Evolutionary conservation across 2,113 vertebrate species (phyloP), one percentile per base, ranked within the genome.

Genomic region (Malurus cyaneus): DNA sequence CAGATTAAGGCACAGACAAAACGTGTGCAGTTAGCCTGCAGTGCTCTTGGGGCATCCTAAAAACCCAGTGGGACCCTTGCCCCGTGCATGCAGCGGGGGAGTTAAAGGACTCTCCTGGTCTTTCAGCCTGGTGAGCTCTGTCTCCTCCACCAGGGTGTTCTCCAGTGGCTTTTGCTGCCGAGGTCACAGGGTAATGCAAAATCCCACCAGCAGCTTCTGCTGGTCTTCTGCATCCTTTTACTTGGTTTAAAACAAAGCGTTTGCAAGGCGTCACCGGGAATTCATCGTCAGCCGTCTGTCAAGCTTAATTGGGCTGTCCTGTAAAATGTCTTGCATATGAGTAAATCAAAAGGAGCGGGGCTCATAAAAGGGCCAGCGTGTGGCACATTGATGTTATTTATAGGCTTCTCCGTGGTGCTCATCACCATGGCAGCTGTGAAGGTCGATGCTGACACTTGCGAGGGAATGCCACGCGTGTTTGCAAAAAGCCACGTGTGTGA

Each of bases 361-460:
- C 61, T 70, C 34, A 16, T 92, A 42, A 76, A 92, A 81, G 78
- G 91, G 86, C 80, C 73, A 85, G 81, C 12, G 5, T 80, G 94
- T 82, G 71, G 78, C 71, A 89, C 70, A 54, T 9, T 64, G 53
- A 9, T 77, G 74, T 89, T 92, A 85, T 94, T 94, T 95, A 94
- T 91, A 87, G 93, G 78, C 78, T 81, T 19, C 73, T 87, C n/a
- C 10, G 52, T 91, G 81, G 39, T 66, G 78, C 86, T 89, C 24
- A 81, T 95, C 53, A 39, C 93, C 64, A 89, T 76, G 93, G 89
- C 89, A 92, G 89, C 78, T 91, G 29, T 11, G 70, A 89, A 89
- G 93, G 91, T 85, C 16, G 3, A 46, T 24, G 20, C 61, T 85
- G 73, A 69, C 31, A 90, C 83, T 69, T n/a, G 65, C 49, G 71